Evolutionary conservation across 2,888 invertebrate species (phyloP).

Genomic region (Junonia oenone): DNA sequence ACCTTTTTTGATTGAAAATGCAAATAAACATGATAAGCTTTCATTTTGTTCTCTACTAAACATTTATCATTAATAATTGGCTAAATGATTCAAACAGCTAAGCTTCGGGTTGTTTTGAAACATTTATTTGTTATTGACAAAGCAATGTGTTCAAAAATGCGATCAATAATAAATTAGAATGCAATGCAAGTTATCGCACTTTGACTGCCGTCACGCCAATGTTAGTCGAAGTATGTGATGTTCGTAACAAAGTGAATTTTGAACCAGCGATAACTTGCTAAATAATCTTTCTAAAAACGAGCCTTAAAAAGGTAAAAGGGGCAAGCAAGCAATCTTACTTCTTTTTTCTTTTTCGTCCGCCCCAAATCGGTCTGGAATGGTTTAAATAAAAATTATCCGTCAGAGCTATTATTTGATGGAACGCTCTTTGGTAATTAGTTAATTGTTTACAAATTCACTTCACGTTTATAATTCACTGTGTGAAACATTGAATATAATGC

Average conservation of each 20-base stretch:
- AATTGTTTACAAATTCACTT: background rate
- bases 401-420: slow-evolving; percentile 43
- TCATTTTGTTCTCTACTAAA: slow-evolving; percentile 47
- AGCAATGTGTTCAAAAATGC: slow-evolving; percentile 73
- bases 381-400: slow-evolving; percentile 75
- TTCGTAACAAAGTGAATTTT: slow-evolving; percentile 47
- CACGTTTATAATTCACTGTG: slow-evolving; percentile 5
- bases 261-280: slow-evolving; percentile 76
- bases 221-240: slow-evolving; percentile 42
- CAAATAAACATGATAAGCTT: slow-evolving; percentile 70
- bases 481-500: background rate
- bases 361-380: slow-evolving; percentile 93
- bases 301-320: slow-evolving; percentile 77
- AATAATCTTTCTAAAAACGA: slow-evolving; percentile 72
- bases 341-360: slow-evolving; percentile 99
- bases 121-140: slow-evolving; percentile 54
- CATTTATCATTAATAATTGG: slow-evolving; percentile 54
- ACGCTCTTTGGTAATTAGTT: slow-evolving; percentile 5
- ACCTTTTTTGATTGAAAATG: slow-evolving; percentile 36
- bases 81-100: slow-evolving; percentile 49
- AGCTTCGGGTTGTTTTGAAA: slow-evolving; percentile 50
- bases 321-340: slow-evolving; percentile 91
- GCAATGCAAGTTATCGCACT: slow-evolving; percentile 73
- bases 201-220: slow-evolving; percentile 55
- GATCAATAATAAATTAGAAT: slow-evolving; percentile 62